phyloP scores from a whole-genome alignment of 1,140 invertebrate genomes.

The Trichoplusia ni region DNA sequence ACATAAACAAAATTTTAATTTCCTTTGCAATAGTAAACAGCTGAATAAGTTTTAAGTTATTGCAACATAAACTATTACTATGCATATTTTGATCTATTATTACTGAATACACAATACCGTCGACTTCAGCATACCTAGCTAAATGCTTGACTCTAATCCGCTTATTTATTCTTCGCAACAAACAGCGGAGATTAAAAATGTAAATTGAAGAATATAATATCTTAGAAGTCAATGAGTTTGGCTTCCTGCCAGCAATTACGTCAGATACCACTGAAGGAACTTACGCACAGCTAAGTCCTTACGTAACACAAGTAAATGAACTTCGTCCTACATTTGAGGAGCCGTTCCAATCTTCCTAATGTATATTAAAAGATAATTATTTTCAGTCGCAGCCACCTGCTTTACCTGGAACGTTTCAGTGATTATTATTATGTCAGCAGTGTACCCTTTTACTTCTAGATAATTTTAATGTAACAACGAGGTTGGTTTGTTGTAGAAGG shows the following conservation, averaged over 20 bases:
- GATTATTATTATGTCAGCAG: conserved; percentile 15
- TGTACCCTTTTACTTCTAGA: too few relatives aligned
- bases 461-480: too few relatives aligned
- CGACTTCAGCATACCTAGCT: too few relatives aligned
- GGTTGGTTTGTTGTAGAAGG: too few relatives aligned
- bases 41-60: too few relatives aligned
- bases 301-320: conserved; percentile 13
- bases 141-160: background rate
- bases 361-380: conserved; percentile 26
- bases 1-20: too few relatives aligned
- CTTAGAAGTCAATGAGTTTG: conserved; percentile 19
- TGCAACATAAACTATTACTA: too few relatives aligned
- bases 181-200: conserved; percentile 4
- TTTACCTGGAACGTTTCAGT: conserved; percentile 20
- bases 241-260: conserved; percentile 12
- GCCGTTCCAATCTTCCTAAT: background rate
- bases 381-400: conserved; percentile 26
- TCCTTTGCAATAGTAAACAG: too few relatives aligned
- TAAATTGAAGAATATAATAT: conserved; percentile 12
- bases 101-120: too few relatives aligned
- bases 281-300: conserved; percentile 3
- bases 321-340: background rate
- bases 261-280: background rate
- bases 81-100: too few relatives aligned
- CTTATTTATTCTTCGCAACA: background rate